Evolutionary conservation across 1,140 invertebrate species (phyloP).

Genomic region (Apis mellifera): Amel_HAv3.1 CM009931.2:18858001-18858500

Average conservation of each 20-base stretch:
- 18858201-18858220: neutral
- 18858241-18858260: too few relatives aligned
- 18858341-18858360: too few relatives aligned
- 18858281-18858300: too few relatives aligned
- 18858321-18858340: too few relatives aligned
- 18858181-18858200: neutral
- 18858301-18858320: too few relatives aligned
- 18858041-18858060: neutral
- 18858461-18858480: conserved; percentile 12
- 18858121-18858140: too few relatives aligned
- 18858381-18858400: too few relatives aligned
- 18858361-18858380: too few relatives aligned
- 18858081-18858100: neutral
- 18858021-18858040: conserved; percentile 10
- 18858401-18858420: neutral
- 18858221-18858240: too few relatives aligned
- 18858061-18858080: neutral
- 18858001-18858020: neutral
- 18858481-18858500: conserved; percentile 10
- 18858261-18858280: too few relatives aligned
- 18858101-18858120: neutral
- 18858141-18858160: too few relatives aligned
- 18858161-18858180: neutral
- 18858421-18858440: neutral
- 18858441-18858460: neutral